Percentiles rank a stretch among this genome's conserved stretches.
Evolutionary conservation across 2,113 vertebrate genomes (phyloP).

Genomic region (Ammodytes dubius): DNA sequence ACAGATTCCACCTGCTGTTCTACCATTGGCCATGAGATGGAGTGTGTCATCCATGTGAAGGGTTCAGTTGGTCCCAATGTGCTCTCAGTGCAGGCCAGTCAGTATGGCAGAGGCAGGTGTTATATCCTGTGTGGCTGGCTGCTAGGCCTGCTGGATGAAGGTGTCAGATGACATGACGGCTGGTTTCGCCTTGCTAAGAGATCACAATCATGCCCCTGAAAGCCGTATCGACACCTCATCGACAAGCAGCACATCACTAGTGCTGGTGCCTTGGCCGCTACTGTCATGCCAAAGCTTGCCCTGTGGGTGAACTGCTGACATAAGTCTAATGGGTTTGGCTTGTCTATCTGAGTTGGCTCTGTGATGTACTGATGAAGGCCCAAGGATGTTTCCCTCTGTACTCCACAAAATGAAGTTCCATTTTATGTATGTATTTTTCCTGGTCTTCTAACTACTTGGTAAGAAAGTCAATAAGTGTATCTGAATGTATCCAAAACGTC

Average conservation of each 20-base stretch:
- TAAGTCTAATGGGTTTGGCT: no score
- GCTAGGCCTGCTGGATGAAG: neutral
- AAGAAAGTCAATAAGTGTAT: no score
- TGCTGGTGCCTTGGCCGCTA: no score
- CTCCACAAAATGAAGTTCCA: no score
- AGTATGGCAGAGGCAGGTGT: neutral
- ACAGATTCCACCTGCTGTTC: conserved; percentile 11
- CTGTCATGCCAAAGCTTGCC: no score
- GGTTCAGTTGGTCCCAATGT: neutral
- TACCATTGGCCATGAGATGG: conserved; percentile 21
- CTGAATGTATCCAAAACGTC: no score
- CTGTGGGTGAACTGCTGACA: no score
- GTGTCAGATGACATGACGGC: neutral
- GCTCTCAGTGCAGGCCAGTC: neutral
- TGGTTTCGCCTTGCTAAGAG: neutral
- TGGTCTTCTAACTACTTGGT: no score
- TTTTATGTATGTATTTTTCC: no score
- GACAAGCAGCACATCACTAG: neutral
- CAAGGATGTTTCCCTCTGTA: no score
- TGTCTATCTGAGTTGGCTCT: no score
- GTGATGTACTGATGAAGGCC: no score
- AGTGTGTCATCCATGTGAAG: neutral
- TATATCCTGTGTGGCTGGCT: neutral
- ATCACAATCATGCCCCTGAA: conserved; percentile 6
- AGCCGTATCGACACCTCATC: neutral